Conservation (phyloP, 2,113 vertebrate genomes). For the Halichoerus grypus region DNA sequence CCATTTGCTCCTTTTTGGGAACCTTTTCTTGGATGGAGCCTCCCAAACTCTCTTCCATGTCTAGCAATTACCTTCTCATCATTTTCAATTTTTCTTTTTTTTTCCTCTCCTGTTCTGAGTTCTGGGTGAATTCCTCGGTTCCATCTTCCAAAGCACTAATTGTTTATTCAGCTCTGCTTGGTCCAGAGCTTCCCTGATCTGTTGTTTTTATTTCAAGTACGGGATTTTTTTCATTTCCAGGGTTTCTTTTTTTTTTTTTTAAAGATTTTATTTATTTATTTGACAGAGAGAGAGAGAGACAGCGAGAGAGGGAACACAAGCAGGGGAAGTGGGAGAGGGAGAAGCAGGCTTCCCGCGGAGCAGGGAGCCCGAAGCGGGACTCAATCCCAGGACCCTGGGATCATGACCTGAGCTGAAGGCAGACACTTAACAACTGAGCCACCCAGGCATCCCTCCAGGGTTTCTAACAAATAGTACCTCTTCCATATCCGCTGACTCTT, state of each 20-base stretch:
- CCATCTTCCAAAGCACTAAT: slow-evolving; percentile 56
- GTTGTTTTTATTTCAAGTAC: slow-evolving; percentile 1
- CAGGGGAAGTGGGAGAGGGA: too few relatives aligned
- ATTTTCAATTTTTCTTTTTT: background rate
- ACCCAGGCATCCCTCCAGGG: background rate
- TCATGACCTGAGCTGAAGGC: too few relatives aligned
- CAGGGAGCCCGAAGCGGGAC: too few relatives aligned
- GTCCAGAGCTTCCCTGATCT: background rate
- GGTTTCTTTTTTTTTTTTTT: background rate
- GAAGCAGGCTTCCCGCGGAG: too few relatives aligned
- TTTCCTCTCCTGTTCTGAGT: background rate
- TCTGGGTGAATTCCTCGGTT: slow-evolving; percentile 40
- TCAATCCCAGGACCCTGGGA: too few relatives aligned
- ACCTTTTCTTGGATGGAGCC: background rate
- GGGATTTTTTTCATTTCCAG: slow-evolving; percentile 21
- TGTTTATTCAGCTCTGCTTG: slow-evolving; percentile 6
- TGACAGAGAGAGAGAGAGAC: too few relatives aligned
- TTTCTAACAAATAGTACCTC: background rate
- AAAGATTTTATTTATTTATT: too few relatives aligned
- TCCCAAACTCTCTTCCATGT: background rate
- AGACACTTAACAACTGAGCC: too few relatives aligned
- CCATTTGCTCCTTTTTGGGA: background rate
- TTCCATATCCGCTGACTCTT: background rate
- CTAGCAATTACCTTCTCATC: background rate
- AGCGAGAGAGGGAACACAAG: too few relatives aligned